Conservation (phyloP, 2,888 invertebrate genomes). For the Pantelozetes paolii region DNA sequence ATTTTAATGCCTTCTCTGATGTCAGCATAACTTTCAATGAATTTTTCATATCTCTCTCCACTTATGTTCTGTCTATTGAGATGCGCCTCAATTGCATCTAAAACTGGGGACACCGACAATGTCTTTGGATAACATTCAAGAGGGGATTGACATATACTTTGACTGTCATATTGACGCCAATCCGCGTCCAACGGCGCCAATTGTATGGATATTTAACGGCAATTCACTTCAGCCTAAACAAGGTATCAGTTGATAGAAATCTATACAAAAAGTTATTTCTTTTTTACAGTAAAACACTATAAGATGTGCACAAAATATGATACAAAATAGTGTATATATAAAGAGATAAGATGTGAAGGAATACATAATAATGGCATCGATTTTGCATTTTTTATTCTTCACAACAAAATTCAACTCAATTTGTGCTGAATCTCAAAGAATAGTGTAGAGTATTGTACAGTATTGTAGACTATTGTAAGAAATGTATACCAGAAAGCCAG, state of each 20-base stretch:
- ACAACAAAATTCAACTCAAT: constrained; percentile 17
- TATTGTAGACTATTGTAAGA: neutral
- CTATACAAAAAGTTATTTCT: neutral
- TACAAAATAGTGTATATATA: too few relatives aligned
- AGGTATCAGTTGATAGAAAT: constrained; percentile 31
- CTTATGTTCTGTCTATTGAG: constrained; percentile 34
- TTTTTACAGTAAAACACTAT: neutral
- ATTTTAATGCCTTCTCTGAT: too few relatives aligned
- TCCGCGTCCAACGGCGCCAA: constrained; percentile 42
- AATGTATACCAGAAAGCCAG: too few relatives aligned
- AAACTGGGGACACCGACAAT: constrained; percentile 42
- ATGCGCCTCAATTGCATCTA: constrained; percentile 41
- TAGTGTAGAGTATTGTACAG: neutral
- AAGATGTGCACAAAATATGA: too few relatives aligned
- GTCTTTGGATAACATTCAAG: constrained; percentile 42
- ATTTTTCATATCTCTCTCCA: too few relatives aligned
- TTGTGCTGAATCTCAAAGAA: constrained; percentile 24
- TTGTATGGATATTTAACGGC: constrained; percentile 44
- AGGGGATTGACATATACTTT: constrained; percentile 45
- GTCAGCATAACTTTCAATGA: too few relatives aligned
- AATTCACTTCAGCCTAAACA: constrained; percentile 40
- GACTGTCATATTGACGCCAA: constrained; percentile 44
- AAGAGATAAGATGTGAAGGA: constrained; percentile 6
- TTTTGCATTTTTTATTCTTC: constrained; percentile 11
- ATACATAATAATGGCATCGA: constrained; percentile 27